Evolutionary conservation across 2,113 vertebrate species (phyloP).

Genomic region (Saguinus midas): DNA sequence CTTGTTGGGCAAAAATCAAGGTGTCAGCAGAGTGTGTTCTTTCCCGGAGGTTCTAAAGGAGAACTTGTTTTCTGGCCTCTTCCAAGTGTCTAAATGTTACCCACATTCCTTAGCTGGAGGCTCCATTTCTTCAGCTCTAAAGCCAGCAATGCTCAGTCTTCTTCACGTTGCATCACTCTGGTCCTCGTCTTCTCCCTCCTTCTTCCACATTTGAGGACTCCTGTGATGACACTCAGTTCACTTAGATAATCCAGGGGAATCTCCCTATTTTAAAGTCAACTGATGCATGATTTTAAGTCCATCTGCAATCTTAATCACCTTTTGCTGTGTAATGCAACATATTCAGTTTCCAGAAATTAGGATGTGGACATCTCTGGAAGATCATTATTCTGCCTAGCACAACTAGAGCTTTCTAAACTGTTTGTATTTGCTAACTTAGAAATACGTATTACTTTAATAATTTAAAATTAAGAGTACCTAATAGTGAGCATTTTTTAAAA

Average conservation of each 20-base stretch:
- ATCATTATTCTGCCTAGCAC: background rate
- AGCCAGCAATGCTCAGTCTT: background rate
- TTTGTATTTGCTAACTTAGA: background rate
- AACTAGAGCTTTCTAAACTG: background rate
- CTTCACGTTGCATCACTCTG: rapidly evolving
- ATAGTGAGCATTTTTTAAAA: background rate
- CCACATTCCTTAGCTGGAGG: background rate
- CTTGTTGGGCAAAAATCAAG: background rate
- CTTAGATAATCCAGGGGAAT: background rate
- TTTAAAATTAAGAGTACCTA: background rate
- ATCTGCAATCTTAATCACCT: background rate
- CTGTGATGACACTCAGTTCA: background rate
- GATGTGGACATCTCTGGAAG: background rate
- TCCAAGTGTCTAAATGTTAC: background rate
- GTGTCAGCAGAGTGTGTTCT: background rate
- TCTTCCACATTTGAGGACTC: background rate
- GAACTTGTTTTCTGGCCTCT: background rate
- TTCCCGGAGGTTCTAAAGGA: background rate
- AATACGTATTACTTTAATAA: background rate
- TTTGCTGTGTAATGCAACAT: background rate
- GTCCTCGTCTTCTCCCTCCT: background rate
- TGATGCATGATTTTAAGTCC: background rate
- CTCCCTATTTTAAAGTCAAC: background rate
- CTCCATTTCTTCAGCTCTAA: background rate
- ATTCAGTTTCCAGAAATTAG: background rate